Evolutionary conservation across 2,888 invertebrate genomes (phyloP).

Genomic region (Scelioninae gen. 2): DNA sequence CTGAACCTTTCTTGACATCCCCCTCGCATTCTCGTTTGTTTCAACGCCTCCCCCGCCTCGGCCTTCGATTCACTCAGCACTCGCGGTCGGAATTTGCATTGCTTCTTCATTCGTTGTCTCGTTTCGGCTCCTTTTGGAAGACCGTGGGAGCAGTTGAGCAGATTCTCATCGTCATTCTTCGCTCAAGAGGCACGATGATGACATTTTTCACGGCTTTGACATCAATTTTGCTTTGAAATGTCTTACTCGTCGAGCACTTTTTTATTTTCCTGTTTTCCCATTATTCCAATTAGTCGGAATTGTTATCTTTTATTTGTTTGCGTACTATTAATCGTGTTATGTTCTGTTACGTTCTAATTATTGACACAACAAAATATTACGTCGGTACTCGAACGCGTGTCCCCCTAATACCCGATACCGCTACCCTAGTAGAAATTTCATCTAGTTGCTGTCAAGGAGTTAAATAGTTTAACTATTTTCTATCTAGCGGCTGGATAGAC

Average conservation of each 20-base stretch:
- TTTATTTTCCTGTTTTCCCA: neutral
- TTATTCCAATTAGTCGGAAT: too few relatives aligned
- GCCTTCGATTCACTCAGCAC: slow-evolving; percentile 42
- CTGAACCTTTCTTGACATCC: slow-evolving; percentile 41
- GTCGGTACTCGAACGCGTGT: too few relatives aligned
- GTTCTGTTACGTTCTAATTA: too few relatives aligned
- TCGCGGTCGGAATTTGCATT: slow-evolving; percentile 14
- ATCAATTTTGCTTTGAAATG: neutral
- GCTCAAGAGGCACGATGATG: slow-evolving; percentile 6
- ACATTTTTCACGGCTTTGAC: slow-evolving; percentile 11
- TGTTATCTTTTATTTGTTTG: too few relatives aligned
- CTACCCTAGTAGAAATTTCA: too few relatives aligned
- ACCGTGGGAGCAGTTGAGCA: slow-evolving; percentile 21
- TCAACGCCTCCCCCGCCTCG: neutral
- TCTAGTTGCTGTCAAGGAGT: too few relatives aligned
- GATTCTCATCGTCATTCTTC: slow-evolving; percentile 22
- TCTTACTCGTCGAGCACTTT: neutral
- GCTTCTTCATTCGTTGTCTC: slow-evolving; percentile 23
- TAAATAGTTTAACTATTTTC: too few relatives aligned
- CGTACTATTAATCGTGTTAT: too few relatives aligned
- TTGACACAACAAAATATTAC: too few relatives aligned
- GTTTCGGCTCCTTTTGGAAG: slow-evolving; percentile 7
- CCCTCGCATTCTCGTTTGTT: slow-evolving; percentile 12
- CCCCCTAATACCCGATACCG: too few relatives aligned
- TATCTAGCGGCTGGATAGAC: too few relatives aligned